phyloP scores from a whole-genome alignment of 2,113 vertebrate species.

The Heptranchias perlo region DNA sequence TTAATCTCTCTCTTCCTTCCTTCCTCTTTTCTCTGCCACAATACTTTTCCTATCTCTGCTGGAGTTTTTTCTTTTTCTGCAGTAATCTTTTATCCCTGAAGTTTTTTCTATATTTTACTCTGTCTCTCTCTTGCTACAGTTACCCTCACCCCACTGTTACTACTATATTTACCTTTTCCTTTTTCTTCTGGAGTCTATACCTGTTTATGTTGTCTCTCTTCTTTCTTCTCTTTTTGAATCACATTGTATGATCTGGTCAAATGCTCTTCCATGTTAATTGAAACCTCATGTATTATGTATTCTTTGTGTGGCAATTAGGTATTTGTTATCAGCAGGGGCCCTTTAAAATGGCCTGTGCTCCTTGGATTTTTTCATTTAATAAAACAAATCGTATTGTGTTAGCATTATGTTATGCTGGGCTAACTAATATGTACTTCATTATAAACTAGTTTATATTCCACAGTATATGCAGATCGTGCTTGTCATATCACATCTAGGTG shows the following conservation, averaged over 20 bases:
- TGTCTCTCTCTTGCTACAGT: not conserved
- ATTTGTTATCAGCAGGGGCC: not conserved
- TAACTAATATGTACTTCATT: slow-evolving; percentile 5
- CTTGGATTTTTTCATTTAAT: not conserved
- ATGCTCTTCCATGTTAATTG: not conserved
- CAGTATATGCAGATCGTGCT: not conserved
- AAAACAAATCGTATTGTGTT: too few species aligned
- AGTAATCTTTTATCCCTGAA: not conserved
- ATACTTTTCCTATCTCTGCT: not conserved
- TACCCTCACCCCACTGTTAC: not conserved
- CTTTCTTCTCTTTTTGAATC: not conserved
- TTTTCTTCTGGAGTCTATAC: not conserved
- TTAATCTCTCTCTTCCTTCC: not conserved
- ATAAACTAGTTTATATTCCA: not conserved
- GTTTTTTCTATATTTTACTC: not conserved
- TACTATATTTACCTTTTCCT: not conserved
- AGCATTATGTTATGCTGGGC: too few species aligned
- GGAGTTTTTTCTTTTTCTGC: not conserved
- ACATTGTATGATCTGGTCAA: not conserved
- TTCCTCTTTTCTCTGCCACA: not conserved
- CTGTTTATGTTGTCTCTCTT: not conserved
- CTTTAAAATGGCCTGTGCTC: not conserved
- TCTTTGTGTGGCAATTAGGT: not conserved
- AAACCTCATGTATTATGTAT: not conserved
- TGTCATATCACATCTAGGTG: not conserved